Evolutionary conservation across 1,140 invertebrate genomes (phyloP), one percentile per base, ranked within the genome.

Genomic region (Aphelenchoides fujianensis): DNA sequence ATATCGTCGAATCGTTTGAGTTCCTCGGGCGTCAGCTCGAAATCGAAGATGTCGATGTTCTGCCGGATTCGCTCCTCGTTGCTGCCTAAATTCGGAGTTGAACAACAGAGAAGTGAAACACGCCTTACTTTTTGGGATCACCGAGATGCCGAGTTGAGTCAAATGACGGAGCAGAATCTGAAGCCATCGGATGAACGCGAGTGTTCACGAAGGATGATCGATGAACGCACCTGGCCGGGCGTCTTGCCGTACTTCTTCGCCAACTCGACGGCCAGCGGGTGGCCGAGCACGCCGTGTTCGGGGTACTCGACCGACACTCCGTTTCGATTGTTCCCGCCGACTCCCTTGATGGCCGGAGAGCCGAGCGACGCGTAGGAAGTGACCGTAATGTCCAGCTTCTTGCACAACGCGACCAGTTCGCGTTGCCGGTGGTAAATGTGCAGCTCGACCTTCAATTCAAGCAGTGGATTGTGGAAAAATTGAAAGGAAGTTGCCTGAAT

Each of bases 81-180:
- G n/a, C n/a, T n/a, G n/a, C n/a, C n/a, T n/a, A n/a, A n/a, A n/a
- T n/a, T n/a, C 34, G 36, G 23, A 23, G 12, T 68, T 28, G 19
- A 70, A 12, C n/a, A n/a, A n/a, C n/a, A n/a, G n/a, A n/a, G n/a
- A n/a, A n/a, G n/a, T n/a, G n/a, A n/a, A n/a, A n/a, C n/a, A n/a
- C n/a, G n/a, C n/a, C n/a, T n/a, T n/a, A n/a, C 32, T 72, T 74
- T 86, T 87, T 52, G 85, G 85, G 54, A 87, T 80, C 5, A 84
- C 80, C 30, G 70, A 71, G 37, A 86, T 74, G 32, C 81, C 79
- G 36, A 72, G 70, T 54, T 86, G 80, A 1, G 85, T 19, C 1
- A 84, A 53, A 73, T 82, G 84, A 16, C 84, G 77, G 3, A 87
- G 67, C 30, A 86, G 76, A 53, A 74, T 76, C 71, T 80, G 34